These are phyloP conservation scores for Decapterus maruadsi DNA, from an alignment of 2,797 vertebrate species.

Conservation along the genomic window DNA sequence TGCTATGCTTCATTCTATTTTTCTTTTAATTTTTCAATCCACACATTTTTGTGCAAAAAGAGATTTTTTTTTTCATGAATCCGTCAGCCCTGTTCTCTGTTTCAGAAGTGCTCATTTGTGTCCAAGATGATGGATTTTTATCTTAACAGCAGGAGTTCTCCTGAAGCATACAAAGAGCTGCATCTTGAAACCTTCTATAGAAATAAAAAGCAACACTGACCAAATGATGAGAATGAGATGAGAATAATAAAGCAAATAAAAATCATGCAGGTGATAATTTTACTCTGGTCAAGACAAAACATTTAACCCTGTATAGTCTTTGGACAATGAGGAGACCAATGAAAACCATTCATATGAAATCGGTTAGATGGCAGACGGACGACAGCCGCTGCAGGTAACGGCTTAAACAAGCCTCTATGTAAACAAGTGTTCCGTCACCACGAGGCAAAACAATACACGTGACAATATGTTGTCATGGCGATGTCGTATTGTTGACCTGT, in stretches of 20 bases:
- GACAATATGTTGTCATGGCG: no score
- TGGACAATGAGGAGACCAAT: no score
- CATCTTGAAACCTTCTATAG: conserved; percentile 15
- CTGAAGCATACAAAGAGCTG: conserved; percentile 15
- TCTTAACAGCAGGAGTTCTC: conserved; percentile 13
- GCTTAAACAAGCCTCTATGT: no score
- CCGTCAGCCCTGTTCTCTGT: conserved; percentile 24
- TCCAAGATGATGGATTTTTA: conserved; percentile 24
- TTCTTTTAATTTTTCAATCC: neutral
- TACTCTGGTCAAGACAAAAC: neutral
- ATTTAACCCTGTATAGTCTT: no score
- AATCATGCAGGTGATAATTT: neutral
- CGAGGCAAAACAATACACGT: no score
- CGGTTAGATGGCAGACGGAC: no score
- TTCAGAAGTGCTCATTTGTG: conserved; percentile 18
- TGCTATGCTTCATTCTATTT: conserved; percentile 32
- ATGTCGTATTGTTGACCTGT: no score
- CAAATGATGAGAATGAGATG: neutral
- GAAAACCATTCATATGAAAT: no score
- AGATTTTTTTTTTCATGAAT: conserved; percentile 16
- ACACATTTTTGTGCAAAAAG: neutral
- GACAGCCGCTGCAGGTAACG: no score
- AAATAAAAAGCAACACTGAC: conserved; percentile 1
- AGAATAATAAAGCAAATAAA: no score
- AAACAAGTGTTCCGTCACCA: no score